Evolutionary conservation across 2,888 invertebrate genomes (phyloP).

Genomic region (Lasioglossum marginatum): DNA sequence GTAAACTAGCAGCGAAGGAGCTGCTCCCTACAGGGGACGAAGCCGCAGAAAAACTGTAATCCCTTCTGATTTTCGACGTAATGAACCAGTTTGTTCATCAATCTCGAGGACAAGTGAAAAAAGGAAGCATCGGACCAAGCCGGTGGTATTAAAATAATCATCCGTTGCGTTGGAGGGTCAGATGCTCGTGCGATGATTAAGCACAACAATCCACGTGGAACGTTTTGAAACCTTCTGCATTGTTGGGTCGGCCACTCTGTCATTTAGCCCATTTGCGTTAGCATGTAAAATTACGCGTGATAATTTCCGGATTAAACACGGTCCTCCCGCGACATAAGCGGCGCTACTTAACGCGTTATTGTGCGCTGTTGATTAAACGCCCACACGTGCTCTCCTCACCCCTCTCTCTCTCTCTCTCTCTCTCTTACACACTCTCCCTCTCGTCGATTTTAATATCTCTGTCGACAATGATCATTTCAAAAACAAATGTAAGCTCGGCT

Average conservation of each 20-base stretch:
- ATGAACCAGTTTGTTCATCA: background rate
- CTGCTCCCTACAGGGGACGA: background rate
- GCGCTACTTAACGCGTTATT: slow-evolving; percentile 44
- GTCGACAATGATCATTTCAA: slow-evolving; percentile 2
- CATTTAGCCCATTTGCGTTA: slow-evolving; percentile 29
- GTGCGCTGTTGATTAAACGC: slow-evolving; percentile 30
- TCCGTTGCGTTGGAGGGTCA: background rate
- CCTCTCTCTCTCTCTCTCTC: no score
- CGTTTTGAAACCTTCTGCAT: slow-evolving; percentile 37
- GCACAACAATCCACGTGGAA: slow-evolving; percentile 8
- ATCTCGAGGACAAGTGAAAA: background rate
- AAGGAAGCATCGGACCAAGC: background rate
- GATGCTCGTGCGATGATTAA: background rate
- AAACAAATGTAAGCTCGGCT: background rate
- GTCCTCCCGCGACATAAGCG: slow-evolving; percentile 30
- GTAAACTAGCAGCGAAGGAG: no score
- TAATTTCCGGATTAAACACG: slow-evolving; percentile 57
- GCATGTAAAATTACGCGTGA: slow-evolving; percentile 52
- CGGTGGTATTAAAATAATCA: slow-evolving; percentile 3
- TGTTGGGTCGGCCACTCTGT: background rate
- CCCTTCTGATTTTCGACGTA: background rate
- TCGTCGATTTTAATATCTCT: slow-evolving; percentile 12
- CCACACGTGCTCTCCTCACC: background rate
- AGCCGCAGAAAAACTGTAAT: background rate
- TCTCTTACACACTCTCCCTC: no score